Evolutionary conservation across 30 jellyfish, hydroid and myxozoan species (phyloP), one percentile per base, ranked within the genome.

Genomic region (Cassiopea andromeda): DNA sequence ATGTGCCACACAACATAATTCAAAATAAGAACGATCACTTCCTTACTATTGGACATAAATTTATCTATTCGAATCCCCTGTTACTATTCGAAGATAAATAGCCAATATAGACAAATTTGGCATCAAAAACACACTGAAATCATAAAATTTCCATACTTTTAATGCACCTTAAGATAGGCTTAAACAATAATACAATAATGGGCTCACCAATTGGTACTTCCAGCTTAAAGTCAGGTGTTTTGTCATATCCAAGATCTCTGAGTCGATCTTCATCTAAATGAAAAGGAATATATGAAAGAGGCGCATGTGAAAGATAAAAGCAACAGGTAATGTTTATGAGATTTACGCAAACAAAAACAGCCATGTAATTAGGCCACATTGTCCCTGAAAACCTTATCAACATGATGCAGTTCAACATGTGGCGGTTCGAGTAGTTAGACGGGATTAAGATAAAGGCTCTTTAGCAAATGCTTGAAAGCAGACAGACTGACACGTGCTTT

Each of bases 221-320:
- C 57, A 94, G 88, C 75, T 82, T 90, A 90, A 60, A 89, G 73
- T 94, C 98, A 1, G 98, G 98, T 18, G 98, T 94, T 60, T 94
- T 94, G 77, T 94, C 98, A 54, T 90, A 94, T 12, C 98, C 98
- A 7, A 81, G 89, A 6, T 57, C 70, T 46, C 97, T 87, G n/a
- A 90, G 87, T 67, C 81, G 72, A 12, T 90, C 97, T 86, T 94
- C 98, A 87, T 80, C 97, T 92, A 78, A n/a, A 27, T 27, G 38
- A 27, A 79, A 46, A 47, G 43, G 6, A 77, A 64, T 64, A 64
- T 64, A 64, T 5, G 44, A 27, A 64, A 9, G 15, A 14, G 15
- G 27, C 43, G 15, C 43, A 64, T 14, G 43, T 64, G 15, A 64
- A 10, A 54, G 64, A 54, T 54, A 54, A 54, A 6, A 54, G 10